These are phyloP conservation scores for Stictonetta naevosa DNA, from an alignment of 2,113 vertebrate species.

Conservation along the genomic window DNA sequence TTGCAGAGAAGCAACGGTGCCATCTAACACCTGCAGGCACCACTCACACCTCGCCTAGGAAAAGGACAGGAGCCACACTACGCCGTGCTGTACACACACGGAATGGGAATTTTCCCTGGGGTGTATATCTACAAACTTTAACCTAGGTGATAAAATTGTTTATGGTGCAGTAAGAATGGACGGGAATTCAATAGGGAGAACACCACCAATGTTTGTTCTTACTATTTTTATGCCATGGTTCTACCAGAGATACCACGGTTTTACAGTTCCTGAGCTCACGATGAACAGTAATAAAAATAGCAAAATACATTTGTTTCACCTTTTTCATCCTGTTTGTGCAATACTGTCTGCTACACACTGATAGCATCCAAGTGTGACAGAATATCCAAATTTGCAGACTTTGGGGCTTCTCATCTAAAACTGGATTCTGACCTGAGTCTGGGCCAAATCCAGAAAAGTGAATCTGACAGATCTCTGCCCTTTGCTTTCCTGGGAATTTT, in stretches of 20 bases:
- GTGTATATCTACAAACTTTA: neutral
- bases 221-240: neutral
- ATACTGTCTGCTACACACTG: neutral
- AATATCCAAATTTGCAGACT: neutral
- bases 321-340: neutral
- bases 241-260: neutral
- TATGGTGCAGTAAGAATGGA: neutral
- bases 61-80: neutral
- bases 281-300: neutral
- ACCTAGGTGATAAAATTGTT: neutral
- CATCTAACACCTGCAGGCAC: neutral
- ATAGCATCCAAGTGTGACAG: neutral
- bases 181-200: neutral
- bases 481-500: slow-evolving; percentile 4
- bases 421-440: neutral
- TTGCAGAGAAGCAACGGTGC: neutral
- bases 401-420: neutral
- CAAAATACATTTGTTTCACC: neutral
- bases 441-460: neutral
- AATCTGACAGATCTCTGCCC: slow-evolving; percentile 6
- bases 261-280: neutral
- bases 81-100: neutral
- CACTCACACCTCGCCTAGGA: neutral
- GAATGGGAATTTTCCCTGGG: neutral
- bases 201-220: neutral